These are phyloP conservation scores for Diabrotica undecimpunctata DNA, from an alignment of 1,140 invertebrate species.

Conservation along the genomic window DNA sequence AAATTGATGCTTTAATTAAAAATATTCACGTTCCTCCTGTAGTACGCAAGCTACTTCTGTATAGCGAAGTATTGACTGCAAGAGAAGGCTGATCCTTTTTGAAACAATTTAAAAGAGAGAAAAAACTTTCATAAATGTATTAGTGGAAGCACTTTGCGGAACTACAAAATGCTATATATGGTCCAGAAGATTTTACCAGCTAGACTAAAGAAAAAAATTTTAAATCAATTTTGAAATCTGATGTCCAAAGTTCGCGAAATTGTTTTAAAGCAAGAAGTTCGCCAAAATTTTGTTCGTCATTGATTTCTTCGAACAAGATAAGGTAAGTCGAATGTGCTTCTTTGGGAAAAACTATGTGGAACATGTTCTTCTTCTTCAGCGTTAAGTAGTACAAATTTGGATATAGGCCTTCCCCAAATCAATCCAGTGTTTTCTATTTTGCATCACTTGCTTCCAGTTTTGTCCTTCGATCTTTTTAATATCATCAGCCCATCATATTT, in stretches of 20 bases:
- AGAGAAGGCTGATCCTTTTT: slow-evolving; percentile 1
- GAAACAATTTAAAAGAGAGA: slow-evolving; percentile 15
- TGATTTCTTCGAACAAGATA: slow-evolving; percentile 21
- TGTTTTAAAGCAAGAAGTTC: slow-evolving; percentile 29
- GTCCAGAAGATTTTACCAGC: background rate
- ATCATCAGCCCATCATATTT: too few species aligned
- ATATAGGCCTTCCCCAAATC: too few species aligned
- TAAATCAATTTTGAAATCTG: slow-evolving; percentile 22
- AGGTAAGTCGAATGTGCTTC: slow-evolving; percentile 30
- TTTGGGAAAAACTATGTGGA: slow-evolving; percentile 28
- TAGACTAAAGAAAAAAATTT: slow-evolving; percentile 26
- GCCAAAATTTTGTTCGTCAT: slow-evolving; percentile 29
- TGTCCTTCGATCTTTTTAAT: too few species aligned
- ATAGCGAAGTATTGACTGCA: slow-evolving; percentile 13
- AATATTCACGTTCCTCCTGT: slow-evolving; percentile 17
- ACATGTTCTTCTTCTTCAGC: too few species aligned
- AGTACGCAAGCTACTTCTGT: slow-evolving; percentile 18
- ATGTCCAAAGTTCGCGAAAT: slow-evolving; percentile 30
- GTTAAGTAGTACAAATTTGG: too few species aligned
- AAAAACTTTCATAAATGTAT: slow-evolving; percentile 16
- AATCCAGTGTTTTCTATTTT: too few species aligned
- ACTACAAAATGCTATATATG: slow-evolving; percentile 12
- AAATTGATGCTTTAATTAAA: slow-evolving; percentile 10
- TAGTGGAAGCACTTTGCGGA: slow-evolving; percentile 12
- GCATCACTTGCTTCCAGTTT: too few species aligned